phyloP scores from a whole-genome alignment of 30 jellyfish, hydroid and myxozoan species.

The Aurelia coerulea region DNA sequence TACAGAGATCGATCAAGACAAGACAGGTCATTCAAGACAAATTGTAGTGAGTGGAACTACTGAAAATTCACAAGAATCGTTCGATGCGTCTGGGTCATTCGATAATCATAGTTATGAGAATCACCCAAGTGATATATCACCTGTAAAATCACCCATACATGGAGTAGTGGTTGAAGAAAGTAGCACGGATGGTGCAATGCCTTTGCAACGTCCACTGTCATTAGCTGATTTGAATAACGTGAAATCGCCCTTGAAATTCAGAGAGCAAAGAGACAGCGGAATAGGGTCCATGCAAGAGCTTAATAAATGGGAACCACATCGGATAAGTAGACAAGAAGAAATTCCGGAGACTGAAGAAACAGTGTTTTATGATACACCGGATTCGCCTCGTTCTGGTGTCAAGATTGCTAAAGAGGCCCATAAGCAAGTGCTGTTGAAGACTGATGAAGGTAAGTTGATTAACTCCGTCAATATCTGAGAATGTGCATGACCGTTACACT shows the following conservation, averaged over 20 bases:
- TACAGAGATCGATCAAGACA: too few species aligned
- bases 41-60: too few species aligned
- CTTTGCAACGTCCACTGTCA: constrained; percentile 3
- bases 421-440: not conserved
- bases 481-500: too few species aligned
- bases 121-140: too few species aligned
- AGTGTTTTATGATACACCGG: constrained; percentile 46
- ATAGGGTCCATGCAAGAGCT: constrained; percentile 75
- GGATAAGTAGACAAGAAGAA: constrained; percentile 3
- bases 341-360: constrained; percentile 23
- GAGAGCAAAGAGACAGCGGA: constrained; percentile 69
- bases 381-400: not conserved
- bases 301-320: not conserved
- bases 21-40: too few species aligned
- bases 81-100: too few species aligned
- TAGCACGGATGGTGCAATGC: too few species aligned
- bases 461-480: too few species aligned
- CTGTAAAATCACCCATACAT: too few species aligned
- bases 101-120: too few species aligned
- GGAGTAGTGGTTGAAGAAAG: too few species aligned
- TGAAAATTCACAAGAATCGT: too few species aligned
- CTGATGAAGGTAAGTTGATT: constrained; percentile 13
- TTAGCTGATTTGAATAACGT: constrained; percentile 22
- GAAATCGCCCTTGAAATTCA: not conserved
- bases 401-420: not conserved